A percentile compares a stretch with the other conserved stretches of the same genome.
Conservation (phyloP, 2,113 vertebrate genomes). For the Megaleporinus macrocephalus region DNA sequence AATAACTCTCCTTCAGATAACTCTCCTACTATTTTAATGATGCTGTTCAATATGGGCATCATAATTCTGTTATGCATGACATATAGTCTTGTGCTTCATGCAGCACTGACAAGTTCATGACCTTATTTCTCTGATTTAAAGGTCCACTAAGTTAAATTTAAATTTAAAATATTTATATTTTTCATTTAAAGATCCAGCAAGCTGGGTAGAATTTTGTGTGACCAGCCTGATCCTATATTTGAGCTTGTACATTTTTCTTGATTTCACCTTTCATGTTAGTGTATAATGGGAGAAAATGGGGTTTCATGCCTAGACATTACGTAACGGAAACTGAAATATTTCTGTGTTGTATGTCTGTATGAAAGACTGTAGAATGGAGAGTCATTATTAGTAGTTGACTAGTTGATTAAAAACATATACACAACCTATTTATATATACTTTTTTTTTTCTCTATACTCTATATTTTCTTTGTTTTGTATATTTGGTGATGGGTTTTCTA, state of each 20-base stretch:
- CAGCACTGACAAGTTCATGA: background rate
- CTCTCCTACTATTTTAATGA: background rate
- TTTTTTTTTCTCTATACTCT: no score
- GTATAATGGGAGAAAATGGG: background rate
- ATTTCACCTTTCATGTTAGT: background rate
- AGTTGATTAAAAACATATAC: no score
- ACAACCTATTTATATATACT: no score
- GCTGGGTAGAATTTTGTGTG: background rate
- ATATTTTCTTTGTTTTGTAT: no score
- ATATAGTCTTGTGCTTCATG: background rate
- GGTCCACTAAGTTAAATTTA: no score
- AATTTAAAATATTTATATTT: background rate
- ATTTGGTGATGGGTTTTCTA: no score
- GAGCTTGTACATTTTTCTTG: background rate
- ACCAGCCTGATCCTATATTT: background rate
- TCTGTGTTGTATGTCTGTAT: background rate
- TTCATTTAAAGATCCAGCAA: background rate
- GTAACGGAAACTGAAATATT: background rate
- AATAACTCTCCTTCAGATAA: constrained; percentile 2
- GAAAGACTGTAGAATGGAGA: background rate
- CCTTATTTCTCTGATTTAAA: background rate
- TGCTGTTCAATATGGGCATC: constrained; percentile 10
- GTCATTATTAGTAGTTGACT: no score
- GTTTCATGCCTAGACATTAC: background rate
- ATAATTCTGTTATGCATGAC: background rate